A percentile compares a stretch with the other conserved stretches of the same genome.
Conservation (phyloP, 2,888 invertebrate species). For the Pachydiplax longipennis region DNA sequence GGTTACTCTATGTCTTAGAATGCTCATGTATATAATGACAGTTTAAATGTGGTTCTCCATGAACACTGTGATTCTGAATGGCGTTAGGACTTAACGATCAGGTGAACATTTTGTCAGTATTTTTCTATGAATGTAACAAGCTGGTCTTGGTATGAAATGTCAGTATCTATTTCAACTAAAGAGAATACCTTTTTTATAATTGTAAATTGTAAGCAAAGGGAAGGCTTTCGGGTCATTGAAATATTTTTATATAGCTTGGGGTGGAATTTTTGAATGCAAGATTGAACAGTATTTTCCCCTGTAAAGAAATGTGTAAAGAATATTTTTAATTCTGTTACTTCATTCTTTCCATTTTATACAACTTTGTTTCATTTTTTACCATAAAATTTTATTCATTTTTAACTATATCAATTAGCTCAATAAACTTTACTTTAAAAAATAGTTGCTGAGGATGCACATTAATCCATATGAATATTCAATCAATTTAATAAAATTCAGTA, state of each 20-base stretch:
- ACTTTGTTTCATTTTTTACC: slow-evolving; percentile 13
- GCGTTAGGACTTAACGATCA: slow-evolving; percentile 34
- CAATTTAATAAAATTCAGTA: neutral
- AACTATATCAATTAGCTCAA: neutral
- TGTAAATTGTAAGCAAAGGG: slow-evolving; percentile 35
- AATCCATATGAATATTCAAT: neutral
- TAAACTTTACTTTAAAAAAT: neutral
- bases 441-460: slow-evolving; percentile 29
- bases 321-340: slow-evolving; percentile 39
- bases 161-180: slow-evolving; percentile 27
- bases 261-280: neutral
- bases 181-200: slow-evolving; percentile 34
- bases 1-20: slow-evolving; percentile 17
- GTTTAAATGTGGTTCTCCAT: slow-evolving; percentile 4
- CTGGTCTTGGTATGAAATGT: slow-evolving; percentile 40
- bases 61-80: slow-evolving; percentile 39
- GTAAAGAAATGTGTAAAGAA: slow-evolving; percentile 13
- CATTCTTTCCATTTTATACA: slow-evolving; percentile 34
- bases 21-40: slow-evolving; percentile 6
- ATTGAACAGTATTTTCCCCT: slow-evolving; percentile 29
- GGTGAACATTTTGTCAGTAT: slow-evolving; percentile 43
- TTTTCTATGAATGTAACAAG: slow-evolving; percentile 44
- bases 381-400: neutral
- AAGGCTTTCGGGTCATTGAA: slow-evolving; percentile 31
- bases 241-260: slow-evolving; percentile 39